Conservation (phyloP, 2,797 vertebrate species). For the Xenentodon cancila region DNA sequence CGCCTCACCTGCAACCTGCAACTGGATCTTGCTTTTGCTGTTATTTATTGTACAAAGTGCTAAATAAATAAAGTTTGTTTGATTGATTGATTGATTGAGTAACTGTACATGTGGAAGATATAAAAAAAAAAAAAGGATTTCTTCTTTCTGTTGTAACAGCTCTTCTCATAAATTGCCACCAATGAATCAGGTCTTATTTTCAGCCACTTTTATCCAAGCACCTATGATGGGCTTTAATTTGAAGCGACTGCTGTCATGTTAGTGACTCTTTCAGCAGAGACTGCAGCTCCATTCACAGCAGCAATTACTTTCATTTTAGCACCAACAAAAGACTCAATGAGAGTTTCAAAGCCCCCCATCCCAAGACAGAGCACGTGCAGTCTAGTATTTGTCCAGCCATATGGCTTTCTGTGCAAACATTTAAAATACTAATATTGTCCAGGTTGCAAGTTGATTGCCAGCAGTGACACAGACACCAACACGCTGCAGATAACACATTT, state of each 20-base stretch:
- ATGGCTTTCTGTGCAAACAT: too few relatives aligned
- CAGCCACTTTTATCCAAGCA: conserved; percentile 30
- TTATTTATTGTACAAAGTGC: too few relatives aligned
- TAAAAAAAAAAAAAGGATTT: conserved; percentile 4
- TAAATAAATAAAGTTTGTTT: too few relatives aligned
- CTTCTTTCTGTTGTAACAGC: conserved; percentile 16
- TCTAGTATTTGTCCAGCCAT: too few relatives aligned
- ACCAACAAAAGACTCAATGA: neutral
- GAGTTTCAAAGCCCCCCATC: neutral
- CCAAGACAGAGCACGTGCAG: too few relatives aligned
- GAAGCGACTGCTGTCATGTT: conserved; percentile 31
- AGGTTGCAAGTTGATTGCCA: too few relatives aligned
- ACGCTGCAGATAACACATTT: too few relatives aligned
- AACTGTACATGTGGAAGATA: conserved; percentile 11
- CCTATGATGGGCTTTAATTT: conserved; percentile 19
- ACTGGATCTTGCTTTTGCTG: too few relatives aligned
- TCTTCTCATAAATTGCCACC: conserved; percentile 10
- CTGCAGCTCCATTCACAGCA: conserved; percentile 12
- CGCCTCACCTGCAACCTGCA: conserved; percentile 27
- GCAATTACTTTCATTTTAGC: conserved; percentile 12
- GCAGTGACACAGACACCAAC: too few relatives aligned
- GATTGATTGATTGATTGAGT: too few relatives aligned
- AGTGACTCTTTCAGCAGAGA: conserved; percentile 13
- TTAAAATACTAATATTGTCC: too few relatives aligned
- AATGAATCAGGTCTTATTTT: conserved; percentile 44